Base-by-base conservation (phyloP, 1,140 invertebrate genomes). In the Diuraphis noxia region DNA sequence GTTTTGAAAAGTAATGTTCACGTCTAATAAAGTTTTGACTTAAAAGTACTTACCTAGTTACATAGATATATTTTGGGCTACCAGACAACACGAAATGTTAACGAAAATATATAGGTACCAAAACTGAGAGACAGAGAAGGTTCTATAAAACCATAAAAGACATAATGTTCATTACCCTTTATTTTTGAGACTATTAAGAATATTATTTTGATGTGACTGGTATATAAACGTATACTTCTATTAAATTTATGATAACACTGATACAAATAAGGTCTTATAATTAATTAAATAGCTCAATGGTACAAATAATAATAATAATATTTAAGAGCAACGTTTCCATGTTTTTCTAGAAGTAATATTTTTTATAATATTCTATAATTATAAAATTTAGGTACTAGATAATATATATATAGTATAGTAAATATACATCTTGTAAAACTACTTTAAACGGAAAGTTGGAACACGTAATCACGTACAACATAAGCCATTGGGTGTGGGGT, bases 1-100 rank as follows among this genome's bases (percentile, higher is more conserved):
- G 86, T 63, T 52, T 49, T n/a, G n/a, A 34, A 85, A 43, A 25
- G n/a, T 52, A 52, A 86, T 52, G 84, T 52, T 49, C 38, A 52
- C 41, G 25, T 38, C 86, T 56, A 88, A 88, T 88, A 40, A 88
- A 56, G 49, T 88, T 88, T 88, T 40, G 36, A 19, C 34, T 56
- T 63, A n/a, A 87, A 56, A 72, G 56, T 72, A 72, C 56, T n/a
- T 72, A 72, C 56, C 56, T 72, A 72, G 56, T 72, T 56, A 88
- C 34, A 36, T 56, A 38, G 34, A 34, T 87, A n/a, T 63, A 38
- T 63, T 25, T 30, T 13, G 10, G 85, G 36, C n/a, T 52, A 52
- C 38, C 23, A 38, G 46, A 52, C n/a, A 86, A 52, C 38, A 52
- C 46, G 85, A 52, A 86, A 86, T 46, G 23, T 86, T 86, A 52